Conservation (phyloP, 2,888 invertebrate species). For the Venustoraphidia nigricollis region DNA sequence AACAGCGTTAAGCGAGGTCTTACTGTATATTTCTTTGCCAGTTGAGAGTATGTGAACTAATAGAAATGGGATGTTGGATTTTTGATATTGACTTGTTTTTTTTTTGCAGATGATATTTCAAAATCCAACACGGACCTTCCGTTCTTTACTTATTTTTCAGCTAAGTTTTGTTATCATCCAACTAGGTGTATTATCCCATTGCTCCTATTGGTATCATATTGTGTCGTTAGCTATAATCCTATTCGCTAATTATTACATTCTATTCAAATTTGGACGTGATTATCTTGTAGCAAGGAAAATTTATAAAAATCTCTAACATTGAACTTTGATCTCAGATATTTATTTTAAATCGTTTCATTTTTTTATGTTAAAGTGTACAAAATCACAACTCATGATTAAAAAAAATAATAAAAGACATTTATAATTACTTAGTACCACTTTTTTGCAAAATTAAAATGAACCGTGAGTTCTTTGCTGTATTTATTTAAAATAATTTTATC, state of each 20-base stretch:
- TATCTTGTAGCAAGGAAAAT: constrained; percentile 73
- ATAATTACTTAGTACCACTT: too few relatives aligned
- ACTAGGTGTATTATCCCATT: constrained; percentile 60
- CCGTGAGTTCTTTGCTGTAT: too few relatives aligned
- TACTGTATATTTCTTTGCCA: too few relatives aligned
- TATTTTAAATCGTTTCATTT: too few relatives aligned
- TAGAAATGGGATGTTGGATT: constrained; percentile 7
- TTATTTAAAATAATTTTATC: too few relatives aligned
- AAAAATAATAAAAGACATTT: too few relatives aligned
- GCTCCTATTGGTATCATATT: constrained; percentile 84
- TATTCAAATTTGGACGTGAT: constrained; percentile 80
- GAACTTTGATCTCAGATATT: too few relatives aligned
- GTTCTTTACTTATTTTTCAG: constrained; percentile 57
- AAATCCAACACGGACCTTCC: constrained; percentile 66
- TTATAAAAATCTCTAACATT: constrained; percentile 32
- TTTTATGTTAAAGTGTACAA: too few relatives aligned
- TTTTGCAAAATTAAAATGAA: too few relatives aligned
- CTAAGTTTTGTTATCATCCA: constrained; percentile 56
- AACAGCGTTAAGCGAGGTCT: too few relatives aligned
- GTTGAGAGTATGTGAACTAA: constrained; percentile 4
- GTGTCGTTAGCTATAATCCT: constrained; percentile 72
- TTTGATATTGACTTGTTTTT: constrained; percentile 7
- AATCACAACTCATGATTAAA: too few relatives aligned
- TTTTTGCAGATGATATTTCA: constrained; percentile 65
- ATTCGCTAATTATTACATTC: constrained; percentile 79